phyloP scores from a whole-genome alignment of 2,888 invertebrate species.

The Flexamia atlantica region DNA sequence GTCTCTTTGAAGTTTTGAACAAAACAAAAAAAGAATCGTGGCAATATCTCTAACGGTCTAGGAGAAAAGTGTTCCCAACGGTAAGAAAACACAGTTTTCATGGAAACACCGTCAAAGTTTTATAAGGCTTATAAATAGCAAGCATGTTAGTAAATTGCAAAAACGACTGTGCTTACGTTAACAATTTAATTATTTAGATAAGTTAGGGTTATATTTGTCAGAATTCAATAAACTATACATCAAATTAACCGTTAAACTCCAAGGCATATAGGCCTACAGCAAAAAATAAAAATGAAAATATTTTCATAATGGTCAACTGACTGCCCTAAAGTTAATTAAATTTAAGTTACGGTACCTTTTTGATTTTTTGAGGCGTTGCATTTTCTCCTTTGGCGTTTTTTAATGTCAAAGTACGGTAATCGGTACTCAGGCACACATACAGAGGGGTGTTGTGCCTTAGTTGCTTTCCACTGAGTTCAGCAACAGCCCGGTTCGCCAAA shows the following conservation, averaged over 20 bases:
- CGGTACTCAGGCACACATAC: neutral
- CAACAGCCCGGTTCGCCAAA: neutral
- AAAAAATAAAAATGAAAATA: no score
- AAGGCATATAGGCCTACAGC: no score
- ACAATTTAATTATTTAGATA: no score
- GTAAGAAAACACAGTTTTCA: constrained; percentile 1
- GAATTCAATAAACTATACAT: no score
- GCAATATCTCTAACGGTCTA: constrained; percentile 1
- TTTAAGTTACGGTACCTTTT: neutral
- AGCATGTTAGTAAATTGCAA: neutral
- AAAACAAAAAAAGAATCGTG: neutral
- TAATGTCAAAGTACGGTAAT: neutral
- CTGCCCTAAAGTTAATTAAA: neutral
- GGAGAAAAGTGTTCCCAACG: neutral
- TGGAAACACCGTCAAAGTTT: neutral
- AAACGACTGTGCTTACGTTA: no score
- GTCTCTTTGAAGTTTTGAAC: neutral
- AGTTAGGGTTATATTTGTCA: no score
- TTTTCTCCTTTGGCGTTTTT: neutral
- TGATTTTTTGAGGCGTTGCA: neutral
- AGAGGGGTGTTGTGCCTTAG: neutral
- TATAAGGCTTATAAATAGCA: neutral
- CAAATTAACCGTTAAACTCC: no score
- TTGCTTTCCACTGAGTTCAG: neutral
- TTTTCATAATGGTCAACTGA: no score